Evolutionary conservation across 2,113 vertebrate genomes (phyloP).

Genomic region (Xenopus borealis): DNA sequence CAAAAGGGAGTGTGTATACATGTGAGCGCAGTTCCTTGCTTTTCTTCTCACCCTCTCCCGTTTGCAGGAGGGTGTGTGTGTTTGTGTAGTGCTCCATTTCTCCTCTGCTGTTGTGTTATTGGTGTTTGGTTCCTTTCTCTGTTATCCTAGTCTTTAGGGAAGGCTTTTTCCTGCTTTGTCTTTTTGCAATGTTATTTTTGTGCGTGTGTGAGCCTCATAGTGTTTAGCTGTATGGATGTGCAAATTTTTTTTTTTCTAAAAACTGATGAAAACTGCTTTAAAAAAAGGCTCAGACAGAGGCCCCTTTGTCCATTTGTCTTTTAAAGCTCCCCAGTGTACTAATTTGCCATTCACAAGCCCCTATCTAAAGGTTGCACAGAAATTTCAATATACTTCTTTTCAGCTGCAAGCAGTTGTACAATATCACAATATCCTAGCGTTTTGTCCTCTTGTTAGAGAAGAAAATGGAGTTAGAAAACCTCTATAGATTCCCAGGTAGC

Average conservation of each 20-base stretch:
- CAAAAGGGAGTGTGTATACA: constrained; percentile 28
- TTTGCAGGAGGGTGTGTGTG: constrained; percentile 28
- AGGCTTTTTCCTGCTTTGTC: not conserved
- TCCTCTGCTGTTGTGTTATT: constrained; percentile 6
- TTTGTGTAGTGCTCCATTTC: constrained; percentile 29
- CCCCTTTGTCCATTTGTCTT: constrained; percentile 56
- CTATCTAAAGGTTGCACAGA: constrained; percentile 56
- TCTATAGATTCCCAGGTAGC: constrained; percentile 9
- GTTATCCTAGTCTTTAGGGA: not conserved
- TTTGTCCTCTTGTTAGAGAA: constrained; percentile 5
- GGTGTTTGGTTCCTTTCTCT: not conserved
- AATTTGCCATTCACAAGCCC: constrained; percentile 54
- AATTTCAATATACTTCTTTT: constrained; percentile 54
- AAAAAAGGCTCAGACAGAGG: constrained; percentile 21
- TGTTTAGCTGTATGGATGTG: not conserved
- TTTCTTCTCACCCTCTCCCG: constrained; percentile 3
- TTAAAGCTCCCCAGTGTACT: constrained; percentile 51
- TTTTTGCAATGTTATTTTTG: constrained; percentile 6
- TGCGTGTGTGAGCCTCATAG: not conserved
- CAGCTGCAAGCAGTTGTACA: constrained; percentile 34
- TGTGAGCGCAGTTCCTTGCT: constrained; percentile 5
- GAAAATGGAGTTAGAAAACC: constrained; percentile 4
- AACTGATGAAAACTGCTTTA: constrained; percentile 45
- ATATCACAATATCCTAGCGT: constrained; percentile 17
- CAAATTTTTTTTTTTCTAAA: constrained; percentile 39